Percentiles rank a stretch among this genome's conserved stretches.
phyloP scores from a whole-genome alignment of 2,888 invertebrate species.

The Onthophagus sagittarius region DNA sequence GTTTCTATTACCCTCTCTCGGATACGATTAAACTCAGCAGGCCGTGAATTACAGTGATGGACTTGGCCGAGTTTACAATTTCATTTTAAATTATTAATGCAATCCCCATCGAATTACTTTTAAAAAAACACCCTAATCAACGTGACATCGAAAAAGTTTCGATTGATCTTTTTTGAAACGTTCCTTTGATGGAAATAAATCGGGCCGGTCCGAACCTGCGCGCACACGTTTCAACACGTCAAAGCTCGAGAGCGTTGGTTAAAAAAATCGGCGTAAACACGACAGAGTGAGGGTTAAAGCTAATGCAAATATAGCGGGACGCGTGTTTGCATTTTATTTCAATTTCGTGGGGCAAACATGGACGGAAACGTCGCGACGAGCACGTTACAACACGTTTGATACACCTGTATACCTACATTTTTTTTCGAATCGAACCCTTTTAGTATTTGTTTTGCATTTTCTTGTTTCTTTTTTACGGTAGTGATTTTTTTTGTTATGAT shows the following conservation, averaged over 20 bases:
- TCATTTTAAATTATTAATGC: too few relatives aligned
- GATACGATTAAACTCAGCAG: not conserved
- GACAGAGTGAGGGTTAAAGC: constrained; percentile 21
- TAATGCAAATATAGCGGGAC: constrained; percentile 27
- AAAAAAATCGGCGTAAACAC: constrained; percentile 24
- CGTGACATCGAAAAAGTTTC: too few relatives aligned
- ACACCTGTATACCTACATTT: constrained; percentile 6
- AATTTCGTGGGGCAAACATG: constrained; percentile 32
- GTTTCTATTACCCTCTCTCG: not conserved
- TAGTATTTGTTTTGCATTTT: not conserved
- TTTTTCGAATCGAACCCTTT: constrained; percentile 3
- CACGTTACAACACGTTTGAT: not conserved
- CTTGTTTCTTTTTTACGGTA: not conserved
- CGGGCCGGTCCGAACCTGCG: not conserved
- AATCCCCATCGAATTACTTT: too few relatives aligned
- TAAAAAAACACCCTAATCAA: too few relatives aligned
- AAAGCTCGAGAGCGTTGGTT: constrained; percentile 1
- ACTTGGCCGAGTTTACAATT: not conserved
- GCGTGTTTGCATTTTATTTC: constrained; percentile 34
- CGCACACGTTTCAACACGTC: not conserved
- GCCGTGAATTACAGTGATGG: not conserved
- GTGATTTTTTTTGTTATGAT: too few relatives aligned
- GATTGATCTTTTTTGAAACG: too few relatives aligned
- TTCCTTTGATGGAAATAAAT: not conserved
- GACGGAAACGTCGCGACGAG: constrained; percentile 11